phyloP scores from a whole-genome alignment of 2,797 vertebrate genomes.

The Epinephelus malabaricus region DNA sequence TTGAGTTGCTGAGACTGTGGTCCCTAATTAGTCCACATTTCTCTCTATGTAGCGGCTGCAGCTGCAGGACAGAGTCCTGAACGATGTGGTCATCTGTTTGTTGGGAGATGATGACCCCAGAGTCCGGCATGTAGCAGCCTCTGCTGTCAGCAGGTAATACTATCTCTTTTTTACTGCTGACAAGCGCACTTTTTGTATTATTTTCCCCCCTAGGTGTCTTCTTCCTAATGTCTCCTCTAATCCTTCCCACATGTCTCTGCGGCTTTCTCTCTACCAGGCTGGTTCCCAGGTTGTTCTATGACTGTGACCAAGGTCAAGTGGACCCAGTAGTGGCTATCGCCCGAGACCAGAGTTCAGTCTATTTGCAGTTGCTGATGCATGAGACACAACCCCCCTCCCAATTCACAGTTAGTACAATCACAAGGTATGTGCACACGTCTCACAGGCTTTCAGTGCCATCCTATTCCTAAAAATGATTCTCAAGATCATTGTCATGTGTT shows the following conservation, averaged over 20 bases:
- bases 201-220: background rate
- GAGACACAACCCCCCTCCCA: conserved; percentile 95
- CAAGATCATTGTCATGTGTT: background rate
- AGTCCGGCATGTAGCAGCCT: conserved; percentile 93
- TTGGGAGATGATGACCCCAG: conserved; percentile 97
- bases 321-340: conserved; percentile 97
- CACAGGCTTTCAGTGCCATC: background rate
- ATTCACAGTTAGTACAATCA: conserved; percentile 95
- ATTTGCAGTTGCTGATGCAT: conserved; percentile 97
- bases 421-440: conserved; percentile 85
- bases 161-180: background rate
- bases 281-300: conserved; percentile 94
- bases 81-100: conserved; percentile 90
- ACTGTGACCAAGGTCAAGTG: conserved; percentile 95
- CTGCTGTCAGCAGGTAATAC: conserved; percentile 90
- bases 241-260: background rate
- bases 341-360: conserved; percentile 94
- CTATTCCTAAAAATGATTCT: background rate
- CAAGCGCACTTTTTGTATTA: background rate
- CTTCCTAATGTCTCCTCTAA: background rate
- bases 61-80: conserved; percentile 93
- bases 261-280: conserved; percentile 80
- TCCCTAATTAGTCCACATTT: background rate
- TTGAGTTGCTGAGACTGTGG: background rate
- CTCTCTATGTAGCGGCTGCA: conserved; percentile 85